phyloP scores from a whole-genome alignment of 2,888 invertebrate genomes.

The Altica lythri region DNA sequence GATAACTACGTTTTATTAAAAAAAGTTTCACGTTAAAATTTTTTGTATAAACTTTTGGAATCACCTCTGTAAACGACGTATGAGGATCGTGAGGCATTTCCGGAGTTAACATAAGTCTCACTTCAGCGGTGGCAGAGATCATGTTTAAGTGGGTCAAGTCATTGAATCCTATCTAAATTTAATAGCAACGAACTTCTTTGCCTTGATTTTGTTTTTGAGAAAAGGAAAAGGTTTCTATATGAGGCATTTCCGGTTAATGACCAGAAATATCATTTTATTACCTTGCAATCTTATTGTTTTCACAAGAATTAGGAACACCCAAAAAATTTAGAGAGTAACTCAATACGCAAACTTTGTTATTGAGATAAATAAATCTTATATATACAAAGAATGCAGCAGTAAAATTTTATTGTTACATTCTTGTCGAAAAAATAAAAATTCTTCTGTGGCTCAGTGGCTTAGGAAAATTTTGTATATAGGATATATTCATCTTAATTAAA shows the following conservation, averaged over 20 bases:
- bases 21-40: not conserved
- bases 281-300: constrained; percentile 2
- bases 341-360: too few relatives aligned
- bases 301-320: not conserved
- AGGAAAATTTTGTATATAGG: too few relatives aligned
- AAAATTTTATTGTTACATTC: too few relatives aligned
- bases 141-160: constrained; percentile 38
- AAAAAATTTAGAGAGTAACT: constrained; percentile 6
- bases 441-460: too few relatives aligned
- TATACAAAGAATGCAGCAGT: too few relatives aligned
- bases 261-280: constrained; percentile 3
- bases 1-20: too few relatives aligned
- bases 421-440: too few relatives aligned
- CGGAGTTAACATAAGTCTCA: constrained; percentile 41
- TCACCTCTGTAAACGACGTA: not conserved
- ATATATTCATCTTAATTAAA: too few relatives aligned
- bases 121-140: constrained; percentile 21
- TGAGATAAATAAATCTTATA: too few relatives aligned
- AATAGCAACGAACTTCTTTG: constrained; percentile 20
- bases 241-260: constrained; percentile 30
- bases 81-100: constrained; percentile 37
- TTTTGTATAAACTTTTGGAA: not conserved
- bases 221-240: constrained; percentile 25
- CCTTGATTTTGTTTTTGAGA: constrained; percentile 25
- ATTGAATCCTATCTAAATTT: constrained; percentile 23